Conservation (phyloP, 2,888 invertebrate genomes). For the Drosophila fulvimacula region DNA sequence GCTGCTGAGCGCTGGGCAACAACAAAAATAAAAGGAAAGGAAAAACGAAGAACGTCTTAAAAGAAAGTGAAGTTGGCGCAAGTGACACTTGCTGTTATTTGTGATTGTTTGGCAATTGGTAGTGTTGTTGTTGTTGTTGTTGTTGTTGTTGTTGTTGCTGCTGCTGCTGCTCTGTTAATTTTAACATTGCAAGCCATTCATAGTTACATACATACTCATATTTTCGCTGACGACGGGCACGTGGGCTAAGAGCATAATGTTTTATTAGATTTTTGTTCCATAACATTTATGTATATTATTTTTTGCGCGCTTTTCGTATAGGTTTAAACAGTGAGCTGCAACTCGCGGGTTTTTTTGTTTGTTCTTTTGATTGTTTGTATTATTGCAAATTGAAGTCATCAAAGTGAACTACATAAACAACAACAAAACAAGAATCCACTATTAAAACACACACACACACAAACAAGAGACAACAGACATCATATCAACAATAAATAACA, state of each 20-base stretch:
- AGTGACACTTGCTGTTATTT: conserved; percentile 13
- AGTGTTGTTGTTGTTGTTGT: background rate
- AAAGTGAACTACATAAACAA: conserved; percentile 10
- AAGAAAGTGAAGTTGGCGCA: conserved; percentile 70
- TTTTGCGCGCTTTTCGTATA: conserved; percentile 43
- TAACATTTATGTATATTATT: background rate
- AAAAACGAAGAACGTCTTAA: conserved; percentile 58
- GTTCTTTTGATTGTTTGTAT: background rate
- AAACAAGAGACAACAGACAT: background rate
- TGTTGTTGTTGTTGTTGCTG: conserved; percentile 6
- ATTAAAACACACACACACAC: background rate
- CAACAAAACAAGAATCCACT: background rate
- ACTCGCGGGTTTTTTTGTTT: conserved; percentile 1
- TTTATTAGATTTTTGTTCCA: background rate
- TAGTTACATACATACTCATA: conserved; percentile 12
- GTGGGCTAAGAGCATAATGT: conserved; percentile 19
- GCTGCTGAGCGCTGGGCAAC: conserved; percentile 29
- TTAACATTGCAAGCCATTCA: conserved; percentile 24
- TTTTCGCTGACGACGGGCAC: conserved; percentile 28
- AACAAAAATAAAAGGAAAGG: conserved; percentile 43
- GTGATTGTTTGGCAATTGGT: background rate
- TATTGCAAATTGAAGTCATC: background rate
- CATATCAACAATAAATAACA: conserved; percentile 14
- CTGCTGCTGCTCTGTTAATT: conserved; percentile 8
- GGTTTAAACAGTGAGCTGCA: background rate